These are phyloP conservation scores for Globodera rostochiensis DNA, from an alignment of 1,140 invertebrate genomes.

Conservation along the genomic window DNA sequence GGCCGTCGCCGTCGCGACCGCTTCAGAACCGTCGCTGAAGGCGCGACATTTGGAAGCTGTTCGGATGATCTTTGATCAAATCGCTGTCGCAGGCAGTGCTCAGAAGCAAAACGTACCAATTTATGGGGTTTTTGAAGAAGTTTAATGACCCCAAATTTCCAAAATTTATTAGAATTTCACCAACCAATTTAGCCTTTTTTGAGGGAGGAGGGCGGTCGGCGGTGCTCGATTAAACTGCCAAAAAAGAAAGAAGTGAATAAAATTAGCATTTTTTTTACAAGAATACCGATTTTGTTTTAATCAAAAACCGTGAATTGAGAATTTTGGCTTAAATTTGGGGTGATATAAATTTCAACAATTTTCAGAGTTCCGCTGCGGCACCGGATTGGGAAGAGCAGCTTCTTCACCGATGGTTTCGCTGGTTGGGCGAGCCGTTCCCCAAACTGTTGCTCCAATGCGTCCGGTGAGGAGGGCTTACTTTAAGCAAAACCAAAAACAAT, in stretches of 20 bases:
- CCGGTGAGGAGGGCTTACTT: neutral
- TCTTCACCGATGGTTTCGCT: slow-evolving; percentile 16
- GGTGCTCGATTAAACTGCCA: neutral
- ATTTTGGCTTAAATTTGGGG: too few species aligned
- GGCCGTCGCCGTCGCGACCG: slow-evolving; percentile 10
- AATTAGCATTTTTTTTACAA: too few species aligned
- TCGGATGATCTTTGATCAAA: slow-evolving; percentile 13
- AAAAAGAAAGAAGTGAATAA: too few species aligned
- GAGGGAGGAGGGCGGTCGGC: too few species aligned
- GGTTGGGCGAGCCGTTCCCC: slow-evolving; percentile 21
- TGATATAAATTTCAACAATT: neutral
- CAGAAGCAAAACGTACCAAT: neutral
- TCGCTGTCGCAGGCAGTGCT: neutral
- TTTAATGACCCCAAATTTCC: too few species aligned
- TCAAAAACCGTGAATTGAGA: too few species aligned
- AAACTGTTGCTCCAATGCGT: slow-evolving; percentile 9
- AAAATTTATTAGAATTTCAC: too few species aligned
- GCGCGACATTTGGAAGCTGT: slow-evolving; percentile 23
- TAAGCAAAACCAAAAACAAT: too few species aligned
- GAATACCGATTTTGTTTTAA: too few species aligned
- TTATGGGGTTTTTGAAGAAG: too few species aligned
- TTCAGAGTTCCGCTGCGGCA: neutral
- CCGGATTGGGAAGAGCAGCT: neutral
- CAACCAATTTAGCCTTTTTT: neutral
- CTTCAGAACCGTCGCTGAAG: slow-evolving; percentile 6